Evolutionary conservation across 2,888 invertebrate species (phyloP).

Genomic region (Hetaerina titia): DNA sequence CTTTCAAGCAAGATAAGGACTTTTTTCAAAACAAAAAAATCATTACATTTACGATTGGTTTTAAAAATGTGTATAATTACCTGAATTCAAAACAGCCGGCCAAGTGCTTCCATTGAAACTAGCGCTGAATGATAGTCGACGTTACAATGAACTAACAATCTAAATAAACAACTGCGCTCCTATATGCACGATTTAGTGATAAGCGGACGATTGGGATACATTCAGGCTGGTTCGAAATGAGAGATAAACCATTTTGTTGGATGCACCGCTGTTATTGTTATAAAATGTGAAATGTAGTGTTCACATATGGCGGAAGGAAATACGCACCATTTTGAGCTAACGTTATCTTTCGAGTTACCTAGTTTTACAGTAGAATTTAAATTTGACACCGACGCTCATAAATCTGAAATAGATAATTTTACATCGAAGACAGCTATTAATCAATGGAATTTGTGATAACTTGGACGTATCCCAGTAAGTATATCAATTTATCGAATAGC

Average conservation of each 20-base stretch:
- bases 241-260: background rate
- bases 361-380: background rate
- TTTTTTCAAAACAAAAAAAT: too few relatives aligned
- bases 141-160: background rate
- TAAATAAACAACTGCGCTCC: constrained; percentile 14
- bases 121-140: background rate
- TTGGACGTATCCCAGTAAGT: constrained; percentile 28
- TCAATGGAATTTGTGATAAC: constrained; percentile 22
- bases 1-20: too few relatives aligned
- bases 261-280: background rate
- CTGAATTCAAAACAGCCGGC: background rate
- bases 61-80: too few relatives aligned
- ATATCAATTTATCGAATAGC: background rate
- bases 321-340: background rate
- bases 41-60: too few relatives aligned
- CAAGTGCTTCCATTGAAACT: background rate
- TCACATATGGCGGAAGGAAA: constrained; percentile 1
- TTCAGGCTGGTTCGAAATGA: background rate
- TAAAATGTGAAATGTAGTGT: background rate
- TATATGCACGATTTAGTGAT: background rate
- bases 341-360: background rate
- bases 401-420: background rate
- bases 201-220: background rate
- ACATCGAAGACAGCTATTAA: background rate
- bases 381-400: background rate